Evolutionary conservation across 53 echinoderm and acorn worm species (phyloP).

Genomic region (Paracentrotus lividus): DNA sequence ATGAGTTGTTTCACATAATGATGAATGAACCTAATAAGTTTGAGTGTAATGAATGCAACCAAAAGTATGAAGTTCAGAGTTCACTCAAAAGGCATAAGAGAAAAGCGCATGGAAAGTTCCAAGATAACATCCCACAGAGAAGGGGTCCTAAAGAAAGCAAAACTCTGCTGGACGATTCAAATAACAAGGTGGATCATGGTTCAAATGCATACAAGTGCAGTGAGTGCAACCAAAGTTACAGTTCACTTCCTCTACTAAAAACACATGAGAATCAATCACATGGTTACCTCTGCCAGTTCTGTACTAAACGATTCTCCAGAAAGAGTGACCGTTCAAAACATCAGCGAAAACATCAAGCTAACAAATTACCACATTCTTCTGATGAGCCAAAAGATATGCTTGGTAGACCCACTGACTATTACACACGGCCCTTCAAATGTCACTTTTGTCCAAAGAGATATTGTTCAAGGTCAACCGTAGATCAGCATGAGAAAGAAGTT

Average conservation of each 20-base stretch:
- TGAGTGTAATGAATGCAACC: too few relatives aligned
- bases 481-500: slow-evolving; percentile 56
- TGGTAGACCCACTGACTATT: slow-evolving; percentile 24
- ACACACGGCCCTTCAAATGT: slow-evolving; percentile 47
- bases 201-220: neutral
- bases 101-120: neutral
- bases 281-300: neutral
- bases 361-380: neutral
- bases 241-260: too few relatives aligned
- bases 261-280: neutral
- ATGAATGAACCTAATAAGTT: too few relatives aligned
- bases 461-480: too few relatives aligned
- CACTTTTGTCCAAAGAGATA: slow-evolving; percentile 50
- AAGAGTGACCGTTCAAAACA: neutral
- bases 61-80: too few relatives aligned
- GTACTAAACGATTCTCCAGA: neutral
- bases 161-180: too few relatives aligned
- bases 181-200: neutral
- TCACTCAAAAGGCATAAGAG: too few relatives aligned
- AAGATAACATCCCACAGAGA: neutral
- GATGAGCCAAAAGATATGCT: slow-evolving; percentile 53
- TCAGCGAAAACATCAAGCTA: neutral
- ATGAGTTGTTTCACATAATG: slow-evolving; percentile 21
- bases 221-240: neutral
- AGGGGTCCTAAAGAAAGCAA: too few relatives aligned